Base-by-base conservation (phyloP, 2,888 invertebrate genomes). In the Catotricha subobsoleta region DNA sequence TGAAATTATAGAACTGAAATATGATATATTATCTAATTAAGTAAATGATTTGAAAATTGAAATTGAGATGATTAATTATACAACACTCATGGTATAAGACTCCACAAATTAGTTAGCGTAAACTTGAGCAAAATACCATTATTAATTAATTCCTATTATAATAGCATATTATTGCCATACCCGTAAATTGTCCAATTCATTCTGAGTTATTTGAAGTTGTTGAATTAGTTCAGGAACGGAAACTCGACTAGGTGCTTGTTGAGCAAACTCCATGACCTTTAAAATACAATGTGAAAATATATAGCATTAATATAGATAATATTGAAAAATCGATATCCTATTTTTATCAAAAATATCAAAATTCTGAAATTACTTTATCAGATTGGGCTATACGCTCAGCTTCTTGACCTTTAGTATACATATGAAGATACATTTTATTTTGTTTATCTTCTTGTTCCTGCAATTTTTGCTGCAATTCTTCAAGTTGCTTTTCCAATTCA, bases 111-210 rank as follows among this genome's bases (percentile, higher is more conserved):
- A n/a, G n/a, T n/a, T n/a, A n/a, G n/a, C n/a, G n/a, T n/a, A n/a
- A n/a, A n/a, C n/a, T n/a, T n/a, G n/a, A n/a, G n/a, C n/a, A n/a
- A n/a, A n/a, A n/a, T n/a, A n/a, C n/a, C n/a, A n/a, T n/a, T n/a
- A n/a, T n/a, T n/a, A n/a, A n/a, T n/a, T n/a, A n/a, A n/a, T n/a
- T n/a, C n/a, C n/a, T n/a, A n/a, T n/a, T n/a, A n/a, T n/a, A n/a
- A n/a, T n/a, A n/a, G 20, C 3, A 19, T 12, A 35, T 5, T 5
- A 36, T 34, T 18, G 8, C 60, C 70, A 71, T 68, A 86, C 86
- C 76, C 82, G 79, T 57, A 87, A 74, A 64, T 82, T 84, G 62
- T 86, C 84, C 62, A 87, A 70, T 67, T 87, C 86, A 30, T 76
- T 78, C 66, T 83, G 82, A 21, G 86, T 84, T 49, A 80, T 76